phyloP scores from a whole-genome alignment of 2,797 vertebrate genomes.

The Aldrovandia affinis region DNA sequence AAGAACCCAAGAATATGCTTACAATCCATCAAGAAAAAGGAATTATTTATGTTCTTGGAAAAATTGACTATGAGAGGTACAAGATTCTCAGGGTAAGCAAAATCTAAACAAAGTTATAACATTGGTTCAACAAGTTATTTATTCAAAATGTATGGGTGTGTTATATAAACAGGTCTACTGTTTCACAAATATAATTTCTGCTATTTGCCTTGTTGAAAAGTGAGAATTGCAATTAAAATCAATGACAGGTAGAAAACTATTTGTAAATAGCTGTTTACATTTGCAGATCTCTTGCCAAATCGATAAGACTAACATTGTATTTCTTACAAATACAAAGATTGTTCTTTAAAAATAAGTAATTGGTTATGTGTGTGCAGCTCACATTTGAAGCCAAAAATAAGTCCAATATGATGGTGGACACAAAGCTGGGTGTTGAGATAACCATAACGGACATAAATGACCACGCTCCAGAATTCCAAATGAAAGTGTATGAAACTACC shows the following conservation, averaged over 20 bases:
- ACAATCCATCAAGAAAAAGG: conserved; percentile 46
- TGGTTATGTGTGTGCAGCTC: conserved; percentile 50
- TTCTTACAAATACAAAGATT: neutral
- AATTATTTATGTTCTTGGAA: conserved; percentile 42
- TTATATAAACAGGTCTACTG: neutral
- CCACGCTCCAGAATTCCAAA: conserved; percentile 60
- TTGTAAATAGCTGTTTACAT: neutral
- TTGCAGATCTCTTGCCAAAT: neutral
- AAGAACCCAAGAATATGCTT: conserved; percentile 57
- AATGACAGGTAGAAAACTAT: neutral
- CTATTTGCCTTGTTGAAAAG: neutral
- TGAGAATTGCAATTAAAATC: neutral
- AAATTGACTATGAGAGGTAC: conserved; percentile 61
- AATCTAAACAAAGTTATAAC: conserved; percentile 7
- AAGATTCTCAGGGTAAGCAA: conserved; percentile 47
- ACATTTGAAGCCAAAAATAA: conserved; percentile 54
- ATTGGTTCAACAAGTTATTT: neutral
- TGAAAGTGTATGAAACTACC: neutral
- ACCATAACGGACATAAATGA: conserved; percentile 68
- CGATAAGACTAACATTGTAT: neutral
- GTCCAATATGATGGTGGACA: conserved; percentile 22
- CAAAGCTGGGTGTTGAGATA: conserved; percentile 63
- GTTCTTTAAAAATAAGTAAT: neutral
- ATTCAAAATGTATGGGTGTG: conserved; percentile 7
- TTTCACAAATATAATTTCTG: neutral